phyloP scores from a whole-genome alignment of 2,113 vertebrate species.

The Noctilio leporinus region DNA sequence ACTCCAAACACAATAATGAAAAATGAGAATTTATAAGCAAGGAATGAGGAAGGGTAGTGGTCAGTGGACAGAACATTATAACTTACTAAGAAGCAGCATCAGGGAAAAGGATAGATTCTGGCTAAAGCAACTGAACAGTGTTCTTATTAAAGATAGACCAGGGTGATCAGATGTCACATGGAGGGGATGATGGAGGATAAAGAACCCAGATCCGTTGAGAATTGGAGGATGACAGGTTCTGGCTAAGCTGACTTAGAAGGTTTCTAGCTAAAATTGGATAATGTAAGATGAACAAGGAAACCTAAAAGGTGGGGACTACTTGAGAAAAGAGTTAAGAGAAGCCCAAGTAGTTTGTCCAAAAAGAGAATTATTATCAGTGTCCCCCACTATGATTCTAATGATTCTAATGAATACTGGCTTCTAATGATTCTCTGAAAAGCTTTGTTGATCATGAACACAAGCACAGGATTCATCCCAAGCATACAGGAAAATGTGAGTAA shows the following conservation, averaged over 20 bases:
- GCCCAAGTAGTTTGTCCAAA: neutral
- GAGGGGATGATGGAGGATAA: neutral
- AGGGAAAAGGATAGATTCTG: neutral
- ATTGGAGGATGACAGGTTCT: neutral
- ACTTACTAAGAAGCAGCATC: neutral
- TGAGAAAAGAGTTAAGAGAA: neutral
- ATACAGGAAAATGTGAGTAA: neutral
- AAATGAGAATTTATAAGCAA: neutral
- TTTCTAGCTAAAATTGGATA: neutral
- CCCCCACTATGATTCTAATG: too few relatives aligned
- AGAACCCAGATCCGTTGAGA: neutral
- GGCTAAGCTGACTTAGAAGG: neutral
- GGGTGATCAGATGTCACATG: neutral
- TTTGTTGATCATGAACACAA: neutral
- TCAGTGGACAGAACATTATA: neutral
- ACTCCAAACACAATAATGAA: neutral
- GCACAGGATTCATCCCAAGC: neutral
- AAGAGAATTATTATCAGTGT: neutral
- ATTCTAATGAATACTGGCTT: neutral
- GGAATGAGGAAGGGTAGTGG: neutral
- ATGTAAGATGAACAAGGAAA: neutral
- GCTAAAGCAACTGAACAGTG: neutral
- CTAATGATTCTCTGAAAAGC: neutral
- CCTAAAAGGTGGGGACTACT: neutral
- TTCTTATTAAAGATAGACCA: neutral